Evolutionary conservation across 2,797 vertebrate species (phyloP), one percentile per base, ranked within the genome.

Genomic region (Chaetophractus vellerosus): DNA sequence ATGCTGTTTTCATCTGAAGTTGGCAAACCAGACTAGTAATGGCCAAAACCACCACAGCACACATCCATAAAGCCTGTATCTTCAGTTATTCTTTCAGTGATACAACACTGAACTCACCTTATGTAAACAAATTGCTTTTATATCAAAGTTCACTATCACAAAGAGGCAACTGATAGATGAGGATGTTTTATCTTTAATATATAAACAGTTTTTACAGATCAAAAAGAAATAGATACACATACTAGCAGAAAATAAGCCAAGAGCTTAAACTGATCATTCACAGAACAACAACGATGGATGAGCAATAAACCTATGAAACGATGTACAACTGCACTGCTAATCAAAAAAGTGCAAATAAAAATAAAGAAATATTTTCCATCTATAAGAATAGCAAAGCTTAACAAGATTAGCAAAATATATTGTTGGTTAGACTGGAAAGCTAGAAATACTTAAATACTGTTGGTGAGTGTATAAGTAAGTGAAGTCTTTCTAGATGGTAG

Each of bases 231-330:
- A 75, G 68, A 82, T 64, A 59, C 0, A 38, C 36, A 91, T n/a
- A n/a, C 52, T 12, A 48, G 9, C 24, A 68, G 76, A 74, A 78
- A 95, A 90, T 71, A 15, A 86, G 16, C 23, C 68, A 86, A 91
- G 59, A 72, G 83, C 38, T 69, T 79, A 36, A 57, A 69, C 24
- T 41, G 26, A 14, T 9, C 31, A 26, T 63, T 74, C 68, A 76
- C 2, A 90, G 64, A 61, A 66, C 79, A 78, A 38, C 19, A 45
- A 31, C 45, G 0, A 6, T 16, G n/a, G n/a, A 33, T 52, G 21
- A 83, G 45, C 19, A 36, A 6, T 71, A 90, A 66, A 68, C 41
- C 50, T 38, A 10, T 36, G 12, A 79, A 76, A 72, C 82, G 57
- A 38, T 36, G 5, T 33, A 7, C 33, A 69, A 15, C 14, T 57